Percentiles rank a stretch among this genome's conserved stretches.
phyloP scores from a whole-genome alignment of 2,888 invertebrate species.

The Drosophila tanythrix region DNA sequence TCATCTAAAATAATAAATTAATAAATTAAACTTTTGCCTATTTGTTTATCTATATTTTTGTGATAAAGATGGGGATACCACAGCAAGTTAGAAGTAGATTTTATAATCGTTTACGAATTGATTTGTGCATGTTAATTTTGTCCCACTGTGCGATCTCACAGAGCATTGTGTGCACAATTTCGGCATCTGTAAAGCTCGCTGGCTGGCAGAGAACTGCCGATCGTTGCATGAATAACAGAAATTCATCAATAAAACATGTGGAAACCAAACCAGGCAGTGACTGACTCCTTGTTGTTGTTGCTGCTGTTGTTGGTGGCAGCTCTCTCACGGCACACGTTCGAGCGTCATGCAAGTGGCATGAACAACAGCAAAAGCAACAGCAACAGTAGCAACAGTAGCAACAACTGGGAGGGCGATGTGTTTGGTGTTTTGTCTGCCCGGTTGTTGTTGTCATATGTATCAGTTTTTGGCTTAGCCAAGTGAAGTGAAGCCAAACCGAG shows the following conservation, averaged over 20 bases:
- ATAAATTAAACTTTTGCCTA: background rate
- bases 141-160: slow-evolving; percentile 55
- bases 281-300: slow-evolving; percentile 19
- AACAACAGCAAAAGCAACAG: slow-evolving; percentile 35
- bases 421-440: slow-evolving; percentile 54
- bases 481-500: slow-evolving; percentile 13
- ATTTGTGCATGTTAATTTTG: slow-evolving; percentile 15
- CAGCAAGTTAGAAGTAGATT: background rate
- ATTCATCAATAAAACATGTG: slow-evolving; percentile 84
- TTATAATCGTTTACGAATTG: background rate
- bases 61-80: background rate
- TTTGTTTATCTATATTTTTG: background rate
- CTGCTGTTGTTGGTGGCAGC: slow-evolving; percentile 26
- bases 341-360: slow-evolving; percentile 63
- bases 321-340: slow-evolving; percentile 75
- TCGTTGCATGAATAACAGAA: slow-evolving; percentile 80
- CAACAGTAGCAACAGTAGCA: slow-evolving; percentile 4
- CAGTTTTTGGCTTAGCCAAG: slow-evolving; percentile 72
- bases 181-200: slow-evolving; percentile 71
- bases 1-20: background rate
- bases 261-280: slow-evolving; percentile 20
- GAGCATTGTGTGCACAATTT: slow-evolving; percentile 74
- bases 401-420: slow-evolving; percentile 25
- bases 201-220: slow-evolving; percentile 50
- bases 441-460: slow-evolving; percentile 74